Base-by-base conservation (phyloP, 2,113 vertebrate species). In the Tyrannus savana region DNA sequence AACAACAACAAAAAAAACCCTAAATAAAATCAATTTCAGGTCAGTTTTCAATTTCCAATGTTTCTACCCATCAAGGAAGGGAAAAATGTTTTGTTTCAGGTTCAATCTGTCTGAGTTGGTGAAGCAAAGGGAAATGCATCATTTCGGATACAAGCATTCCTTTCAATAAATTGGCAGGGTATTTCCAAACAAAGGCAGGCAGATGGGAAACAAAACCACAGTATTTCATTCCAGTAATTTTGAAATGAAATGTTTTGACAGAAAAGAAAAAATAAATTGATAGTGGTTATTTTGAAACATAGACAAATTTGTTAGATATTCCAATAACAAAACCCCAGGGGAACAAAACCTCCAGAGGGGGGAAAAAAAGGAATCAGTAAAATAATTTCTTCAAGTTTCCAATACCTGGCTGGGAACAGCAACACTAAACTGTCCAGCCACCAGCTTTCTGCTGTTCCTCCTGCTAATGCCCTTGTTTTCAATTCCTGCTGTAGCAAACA, bases 221-320 rank as follows among this genome's bases (percentile, higher is more conserved):
- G 31, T 62, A 73, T 86, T 93, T 92, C 84, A 86, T 59, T 90
- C 69, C 69, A 49, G 68, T 72, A 75, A 89, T 18, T 44, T 19
- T 41, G 80, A 93, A 91, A 93, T 87, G 76, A 90, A 92, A 93
- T 35, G 79, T 84, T 97, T 77, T 46, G 75, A 86, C 56, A 71
- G 52, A 42, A 27, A 82, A 89, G 71, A 68, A 91, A 91, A 84
- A 63, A 66, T 35, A 55, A 92, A 93, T 31, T 22, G 47, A 44
- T n/a, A 35, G 68, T 16, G 39, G 47, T 86, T 90, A 71, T 71
- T 86, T 55, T 16, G 60, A 77, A 90, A 80, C 68, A 77, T n/a
- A 83, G 75, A 58, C 75, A 77, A 53, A 81, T 86, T 81, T 60
- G 76, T 84, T 71, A 82, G 41, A 89, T 68, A 68, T 52, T 68